A percentile compares a stretch with the other conserved stretches of the same genome.
Evolutionary conservation across 2,888 invertebrate species (phyloP).

Genomic region (Rapana venosa): DNA sequence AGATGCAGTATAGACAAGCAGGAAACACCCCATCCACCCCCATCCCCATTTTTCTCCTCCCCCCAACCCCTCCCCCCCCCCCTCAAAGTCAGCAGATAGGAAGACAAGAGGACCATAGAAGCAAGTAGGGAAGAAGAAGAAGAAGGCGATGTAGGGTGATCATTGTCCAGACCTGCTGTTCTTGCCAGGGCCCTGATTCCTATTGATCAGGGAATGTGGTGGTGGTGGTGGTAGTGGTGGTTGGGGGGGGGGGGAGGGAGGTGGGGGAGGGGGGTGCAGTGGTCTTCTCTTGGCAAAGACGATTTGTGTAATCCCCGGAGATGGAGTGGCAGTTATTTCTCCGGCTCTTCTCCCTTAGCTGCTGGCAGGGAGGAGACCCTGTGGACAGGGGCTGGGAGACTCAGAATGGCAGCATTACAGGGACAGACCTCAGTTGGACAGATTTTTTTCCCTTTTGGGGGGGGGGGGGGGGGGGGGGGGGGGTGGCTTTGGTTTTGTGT

Average conservation of each 20-base stretch:
- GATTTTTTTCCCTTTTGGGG: no score
- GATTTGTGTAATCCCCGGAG: slow-evolving; percentile 28
- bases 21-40: no score
- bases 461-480: no score
- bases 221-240: background rate
- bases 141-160: background rate
- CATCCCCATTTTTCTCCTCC: no score
- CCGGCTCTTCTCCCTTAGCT: background rate
- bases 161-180: slow-evolving; percentile 1
- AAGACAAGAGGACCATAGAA: no score
- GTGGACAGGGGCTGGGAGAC: background rate
- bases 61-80: no score
- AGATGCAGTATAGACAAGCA: no score
- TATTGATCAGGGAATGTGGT: background rate
- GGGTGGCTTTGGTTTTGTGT: background rate
- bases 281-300: slow-evolving; percentile 6
- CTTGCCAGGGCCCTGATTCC: background rate
- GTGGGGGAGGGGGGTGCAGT: background rate
- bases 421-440: no score
- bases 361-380: background rate
- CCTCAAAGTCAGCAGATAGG: no score
- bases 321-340: slow-evolving; percentile 21
- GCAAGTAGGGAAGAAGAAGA: background rate
- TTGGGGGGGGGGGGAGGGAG: no score
- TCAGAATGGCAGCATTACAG: no score